phyloP scores from a whole-genome alignment of 2,113 vertebrate genomes.

The Pundamilia nyererei region DNA sequence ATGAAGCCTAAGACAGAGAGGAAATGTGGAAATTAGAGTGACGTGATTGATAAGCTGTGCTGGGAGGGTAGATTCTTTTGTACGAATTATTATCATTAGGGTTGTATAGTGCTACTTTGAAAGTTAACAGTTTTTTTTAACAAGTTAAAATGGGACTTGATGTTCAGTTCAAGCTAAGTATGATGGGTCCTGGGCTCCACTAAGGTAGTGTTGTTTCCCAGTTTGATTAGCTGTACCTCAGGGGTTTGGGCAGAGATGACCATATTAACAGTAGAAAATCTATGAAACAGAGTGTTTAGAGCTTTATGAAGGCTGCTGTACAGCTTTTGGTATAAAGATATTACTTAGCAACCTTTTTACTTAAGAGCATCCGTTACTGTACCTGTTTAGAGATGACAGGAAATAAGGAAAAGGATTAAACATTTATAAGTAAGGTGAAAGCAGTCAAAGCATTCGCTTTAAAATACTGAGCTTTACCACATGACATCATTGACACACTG shows the following conservation, averaged over 20 bases:
- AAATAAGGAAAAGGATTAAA: not conserved
- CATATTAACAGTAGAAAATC: not conserved
- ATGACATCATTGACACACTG: not conserved
- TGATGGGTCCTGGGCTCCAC: not conserved
- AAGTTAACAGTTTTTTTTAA: not conserved
- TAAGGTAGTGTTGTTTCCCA: not conserved
- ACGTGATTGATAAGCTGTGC: not conserved
- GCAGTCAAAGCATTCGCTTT: not conserved
- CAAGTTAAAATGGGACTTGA: not conserved
- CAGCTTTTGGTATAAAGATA: not conserved
- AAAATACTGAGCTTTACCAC: not conserved
- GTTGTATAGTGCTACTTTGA: not conserved
- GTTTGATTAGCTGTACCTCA: not conserved
- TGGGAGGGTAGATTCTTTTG: not conserved
- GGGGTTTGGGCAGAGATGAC: not conserved
- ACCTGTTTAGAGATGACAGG: not conserved
- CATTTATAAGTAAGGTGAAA: not conserved
- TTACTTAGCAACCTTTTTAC: not conserved
- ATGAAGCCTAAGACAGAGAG: constrained; percentile 17
- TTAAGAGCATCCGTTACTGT: not conserved
- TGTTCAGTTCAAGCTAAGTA: not conserved
- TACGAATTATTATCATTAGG: not conserved
- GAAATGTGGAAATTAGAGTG: constrained; percentile 8
- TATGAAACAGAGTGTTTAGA: not conserved
- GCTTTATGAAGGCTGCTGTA: not conserved